Conservation (phyloP, 53 echinoderm and acorn worm genomes). For the Holothuria scabra region DNA sequence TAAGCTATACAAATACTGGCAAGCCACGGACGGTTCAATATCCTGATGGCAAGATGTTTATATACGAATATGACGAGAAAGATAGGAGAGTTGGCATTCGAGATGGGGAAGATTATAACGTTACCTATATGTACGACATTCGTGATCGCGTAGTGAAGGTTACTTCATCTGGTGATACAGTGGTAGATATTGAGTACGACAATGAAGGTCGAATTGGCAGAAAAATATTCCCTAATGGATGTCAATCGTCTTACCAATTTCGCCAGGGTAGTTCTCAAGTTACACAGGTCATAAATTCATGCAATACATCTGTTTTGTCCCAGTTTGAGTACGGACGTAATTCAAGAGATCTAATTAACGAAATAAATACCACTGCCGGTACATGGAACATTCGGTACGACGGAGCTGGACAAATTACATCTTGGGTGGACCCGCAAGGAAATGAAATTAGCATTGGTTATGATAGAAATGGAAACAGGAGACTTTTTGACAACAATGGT, state of each 20-base stretch:
- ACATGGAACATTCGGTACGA: slow-evolving; percentile 53
- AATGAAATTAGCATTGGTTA: slow-evolving; percentile 40
- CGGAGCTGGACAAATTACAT: slow-evolving; percentile 53
- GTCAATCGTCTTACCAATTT: slow-evolving; percentile 43
- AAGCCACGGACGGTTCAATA: slow-evolving; percentile 49
- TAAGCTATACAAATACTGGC: slow-evolving; percentile 47
- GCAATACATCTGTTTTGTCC: slow-evolving; percentile 12
- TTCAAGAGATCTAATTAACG: slow-evolving; percentile 16
- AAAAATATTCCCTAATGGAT: slow-evolving; percentile 46
- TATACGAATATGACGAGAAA: slow-evolving; percentile 50
- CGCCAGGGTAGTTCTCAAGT: neutral
- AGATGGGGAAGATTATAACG: slow-evolving; percentile 50
- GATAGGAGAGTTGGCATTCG: slow-evolving; percentile 43
- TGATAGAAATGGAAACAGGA: slow-evolving; percentile 46
- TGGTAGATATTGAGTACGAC: slow-evolving; percentile 51
- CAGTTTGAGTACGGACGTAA: slow-evolving; percentile 47
- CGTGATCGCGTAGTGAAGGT: slow-evolving; percentile 34
- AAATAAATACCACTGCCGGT: slow-evolving; percentile 43
- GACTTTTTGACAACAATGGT: slow-evolving; percentile 26
- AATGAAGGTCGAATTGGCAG: slow-evolving; percentile 19
- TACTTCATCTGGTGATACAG: neutral
- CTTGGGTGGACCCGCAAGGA: slow-evolving; percentile 56
- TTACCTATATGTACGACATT: slow-evolving; percentile 38
- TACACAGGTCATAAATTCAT: slow-evolving; percentile 18
- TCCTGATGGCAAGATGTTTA: slow-evolving; percentile 47